Percentiles rank a stretch among this genome's conserved stretches.
Conservation (phyloP, 2,113 vertebrate species). For the Albula goreensis region DNA sequence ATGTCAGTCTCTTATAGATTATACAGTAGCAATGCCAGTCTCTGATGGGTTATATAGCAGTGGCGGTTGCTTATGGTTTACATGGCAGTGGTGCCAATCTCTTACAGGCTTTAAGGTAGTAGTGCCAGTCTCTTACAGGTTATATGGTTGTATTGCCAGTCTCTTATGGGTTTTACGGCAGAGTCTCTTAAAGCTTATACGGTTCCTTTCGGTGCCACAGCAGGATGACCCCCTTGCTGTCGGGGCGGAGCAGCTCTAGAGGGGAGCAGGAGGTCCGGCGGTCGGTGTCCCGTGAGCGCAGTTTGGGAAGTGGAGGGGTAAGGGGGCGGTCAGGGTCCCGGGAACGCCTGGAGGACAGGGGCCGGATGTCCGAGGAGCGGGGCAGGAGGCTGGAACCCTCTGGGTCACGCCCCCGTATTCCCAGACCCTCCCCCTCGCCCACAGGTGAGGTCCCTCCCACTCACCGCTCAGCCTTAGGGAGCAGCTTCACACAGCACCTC, state of each 20-base stretch:
- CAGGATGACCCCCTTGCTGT: constrained; percentile 58
- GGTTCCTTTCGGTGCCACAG: constrained; percentile 50
- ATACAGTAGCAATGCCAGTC: too few species aligned
- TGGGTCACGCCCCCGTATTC: constrained; percentile 53
- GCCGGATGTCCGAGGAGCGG: constrained; percentile 61
- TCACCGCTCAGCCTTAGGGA: not conserved
- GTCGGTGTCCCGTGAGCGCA: constrained; percentile 68
- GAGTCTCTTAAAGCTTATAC: not conserved
- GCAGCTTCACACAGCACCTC: not conserved
- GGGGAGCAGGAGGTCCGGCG: constrained; percentile 59
- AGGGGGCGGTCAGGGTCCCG: constrained; percentile 73
- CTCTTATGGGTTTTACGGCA: not conserved
- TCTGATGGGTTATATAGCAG: too few species aligned
- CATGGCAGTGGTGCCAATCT: too few species aligned
- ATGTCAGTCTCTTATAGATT: too few species aligned
- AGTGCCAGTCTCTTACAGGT: not conserved
- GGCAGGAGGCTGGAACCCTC: constrained; percentile 71
- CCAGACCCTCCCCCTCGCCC: constrained; percentile 74
- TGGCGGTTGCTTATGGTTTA: too few species aligned
- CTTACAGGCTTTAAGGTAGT: too few species aligned
- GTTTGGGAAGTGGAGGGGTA: constrained; percentile 39
- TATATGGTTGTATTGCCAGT: not conserved
- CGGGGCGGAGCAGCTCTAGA: constrained; percentile 38
- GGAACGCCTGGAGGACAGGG: constrained; percentile 60
- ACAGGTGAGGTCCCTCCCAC: constrained; percentile 63